Evolutionary conservation across 2,888 invertebrate species (phyloP).

Genomic region (Bellardia bayeri): DNA sequence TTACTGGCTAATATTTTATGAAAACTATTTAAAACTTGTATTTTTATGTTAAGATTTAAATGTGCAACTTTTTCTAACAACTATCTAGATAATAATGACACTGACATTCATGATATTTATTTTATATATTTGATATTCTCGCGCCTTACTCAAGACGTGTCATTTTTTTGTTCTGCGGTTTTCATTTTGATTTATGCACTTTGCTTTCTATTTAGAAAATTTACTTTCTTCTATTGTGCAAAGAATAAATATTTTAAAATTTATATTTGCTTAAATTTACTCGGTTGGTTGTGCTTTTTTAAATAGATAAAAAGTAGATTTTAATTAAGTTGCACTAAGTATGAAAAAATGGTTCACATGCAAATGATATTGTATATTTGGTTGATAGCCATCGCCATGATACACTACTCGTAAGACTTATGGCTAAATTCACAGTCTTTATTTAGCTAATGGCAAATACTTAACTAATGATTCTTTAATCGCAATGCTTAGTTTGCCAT

Average conservation of each 20-base stretch:
- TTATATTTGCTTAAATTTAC: slow-evolving; percentile 18
- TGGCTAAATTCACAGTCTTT: too few relatives aligned
- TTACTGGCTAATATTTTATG: not conserved
- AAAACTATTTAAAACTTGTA: not conserved
- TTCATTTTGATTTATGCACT: slow-evolving; percentile 67
- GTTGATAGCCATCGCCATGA: too few relatives aligned
- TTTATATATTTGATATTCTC: slow-evolving; percentile 59
- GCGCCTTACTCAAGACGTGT: slow-evolving; percentile 40
- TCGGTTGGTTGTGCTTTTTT: not conserved
- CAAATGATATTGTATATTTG: too few relatives aligned
- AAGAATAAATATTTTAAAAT: slow-evolving; percentile 53
- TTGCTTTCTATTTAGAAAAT: slow-evolving; percentile 42
- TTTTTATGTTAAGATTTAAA: slow-evolving; percentile 15
- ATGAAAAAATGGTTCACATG: too few relatives aligned
- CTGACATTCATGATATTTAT: slow-evolving; percentile 42
- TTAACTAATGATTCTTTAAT: too few relatives aligned
- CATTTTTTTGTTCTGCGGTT: slow-evolving; percentile 23
- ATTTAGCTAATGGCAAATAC: too few relatives aligned
- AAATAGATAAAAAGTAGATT: slow-evolving; percentile 43
- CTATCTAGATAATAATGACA: slow-evolving; percentile 57
- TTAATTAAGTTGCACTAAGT: slow-evolving; percentile 34
- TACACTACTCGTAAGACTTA: too few relatives aligned
- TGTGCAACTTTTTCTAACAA: slow-evolving; percentile 50
- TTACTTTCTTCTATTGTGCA: slow-evolving; percentile 35
- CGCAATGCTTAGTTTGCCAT: too few relatives aligned